phyloP scores from a whole-genome alignment of 2,888 invertebrate genomes.

The Callimorpha dominula region DNA sequence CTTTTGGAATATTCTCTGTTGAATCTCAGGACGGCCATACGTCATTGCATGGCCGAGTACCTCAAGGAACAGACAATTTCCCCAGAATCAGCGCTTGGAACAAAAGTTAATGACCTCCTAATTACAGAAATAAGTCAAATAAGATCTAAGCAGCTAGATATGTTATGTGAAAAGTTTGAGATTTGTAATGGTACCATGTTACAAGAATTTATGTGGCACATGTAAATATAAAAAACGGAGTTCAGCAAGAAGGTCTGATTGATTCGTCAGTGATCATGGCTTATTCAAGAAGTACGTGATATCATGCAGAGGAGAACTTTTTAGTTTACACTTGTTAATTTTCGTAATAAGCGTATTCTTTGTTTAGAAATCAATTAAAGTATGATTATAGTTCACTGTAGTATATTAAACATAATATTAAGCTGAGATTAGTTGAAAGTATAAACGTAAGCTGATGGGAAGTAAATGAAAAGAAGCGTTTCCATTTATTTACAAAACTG shows the following conservation, averaged over 20 bases:
- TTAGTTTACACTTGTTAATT: not conserved
- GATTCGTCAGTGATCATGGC: not conserved
- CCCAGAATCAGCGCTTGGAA: not conserved
- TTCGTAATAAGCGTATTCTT: not conserved
- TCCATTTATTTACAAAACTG: not conserved
- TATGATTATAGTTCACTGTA: too few relatives aligned
- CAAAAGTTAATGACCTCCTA: conserved; percentile 2
- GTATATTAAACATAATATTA: too few relatives aligned
- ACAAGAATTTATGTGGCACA: not conserved
- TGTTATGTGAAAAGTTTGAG: conserved; percentile 11
- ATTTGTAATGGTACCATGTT: conserved; percentile 5
- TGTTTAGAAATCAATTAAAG: too few relatives aligned
- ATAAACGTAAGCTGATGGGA: not conserved
- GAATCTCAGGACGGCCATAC: not conserved
- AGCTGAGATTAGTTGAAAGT: too few relatives aligned
- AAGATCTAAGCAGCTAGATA: not conserved
- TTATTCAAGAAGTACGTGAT: not conserved
- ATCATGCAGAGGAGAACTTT: not conserved
- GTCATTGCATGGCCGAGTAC: conserved; percentile 43
- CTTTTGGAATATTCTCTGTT: conserved; percentile 3
- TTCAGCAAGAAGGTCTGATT: not conserved
- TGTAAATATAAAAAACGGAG: not conserved
- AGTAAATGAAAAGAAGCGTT: not conserved
- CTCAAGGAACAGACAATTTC: not conserved
- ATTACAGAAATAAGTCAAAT: not conserved